Evolutionary conservation across 2,888 invertebrate genomes (phyloP).

Genomic region (Cataglyphis rosenhaueri): DNA sequence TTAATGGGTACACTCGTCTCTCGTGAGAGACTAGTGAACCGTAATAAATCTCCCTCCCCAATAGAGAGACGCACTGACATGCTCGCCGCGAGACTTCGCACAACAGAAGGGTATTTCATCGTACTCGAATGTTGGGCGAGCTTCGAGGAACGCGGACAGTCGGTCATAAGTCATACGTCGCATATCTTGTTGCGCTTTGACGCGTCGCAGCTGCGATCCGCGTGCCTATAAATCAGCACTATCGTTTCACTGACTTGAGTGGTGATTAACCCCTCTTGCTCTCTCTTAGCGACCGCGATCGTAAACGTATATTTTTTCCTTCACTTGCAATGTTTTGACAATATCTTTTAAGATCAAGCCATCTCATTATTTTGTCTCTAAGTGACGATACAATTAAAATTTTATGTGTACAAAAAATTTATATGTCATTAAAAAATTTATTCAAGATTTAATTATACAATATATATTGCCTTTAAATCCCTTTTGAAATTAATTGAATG

Average conservation of each 20-base stretch:
- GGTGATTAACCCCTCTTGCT: slow-evolving; percentile 19
- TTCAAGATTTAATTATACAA: background rate
- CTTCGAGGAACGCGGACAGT: slow-evolving; percentile 22
- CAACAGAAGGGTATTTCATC: slow-evolving; percentile 8
- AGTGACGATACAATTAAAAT: background rate
- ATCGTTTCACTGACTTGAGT: slow-evolving; percentile 7
- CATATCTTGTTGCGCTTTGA: slow-evolving; percentile 12
- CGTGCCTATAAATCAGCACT: slow-evolving; percentile 29
- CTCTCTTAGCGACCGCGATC: background rate
- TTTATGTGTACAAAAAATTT: background rate
- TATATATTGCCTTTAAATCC: background rate
- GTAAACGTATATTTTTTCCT: background rate
- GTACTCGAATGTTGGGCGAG: background rate
- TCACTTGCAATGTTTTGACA: background rate
- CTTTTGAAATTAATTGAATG: background rate
- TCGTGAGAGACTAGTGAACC: slow-evolving; percentile 16
- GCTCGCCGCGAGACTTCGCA: background rate
- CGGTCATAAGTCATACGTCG: background rate
- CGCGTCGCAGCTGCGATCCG: slow-evolving; percentile 9
- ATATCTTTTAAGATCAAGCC: background rate
- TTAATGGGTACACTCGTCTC: slow-evolving; percentile 26
- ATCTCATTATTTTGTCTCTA: background rate
- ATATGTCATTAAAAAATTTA: background rate
- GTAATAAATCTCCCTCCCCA: slow-evolving; percentile 31
- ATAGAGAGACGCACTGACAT: background rate